phyloP scores from a whole-genome alignment of 1,140 invertebrate species.

The Copidosoma floridanum region DNA sequence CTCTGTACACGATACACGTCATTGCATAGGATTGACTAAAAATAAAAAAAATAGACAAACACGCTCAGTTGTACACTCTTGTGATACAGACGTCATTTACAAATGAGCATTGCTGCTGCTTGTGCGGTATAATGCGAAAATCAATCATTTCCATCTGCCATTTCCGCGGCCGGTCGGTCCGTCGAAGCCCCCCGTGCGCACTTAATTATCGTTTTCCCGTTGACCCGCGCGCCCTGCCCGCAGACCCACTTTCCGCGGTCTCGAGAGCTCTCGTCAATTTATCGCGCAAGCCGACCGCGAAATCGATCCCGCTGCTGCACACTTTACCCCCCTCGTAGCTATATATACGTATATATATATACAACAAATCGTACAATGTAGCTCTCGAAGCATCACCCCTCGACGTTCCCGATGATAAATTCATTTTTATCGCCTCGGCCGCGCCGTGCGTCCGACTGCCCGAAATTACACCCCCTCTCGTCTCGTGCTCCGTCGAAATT shows the following conservation, averaged over 20 bases:
- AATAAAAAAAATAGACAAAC: no score
- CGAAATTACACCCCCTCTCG: no score
- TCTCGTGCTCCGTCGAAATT: no score
- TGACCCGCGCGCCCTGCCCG: no score
- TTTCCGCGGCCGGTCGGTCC: background rate
- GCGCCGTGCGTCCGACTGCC: background rate
- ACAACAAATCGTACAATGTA: no score
- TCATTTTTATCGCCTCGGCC: conserved; percentile 41
- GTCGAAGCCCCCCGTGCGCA: background rate
- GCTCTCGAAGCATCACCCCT: background rate
- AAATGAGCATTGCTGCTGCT: conserved; percentile 3
- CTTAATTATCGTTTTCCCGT: conserved; percentile 8
- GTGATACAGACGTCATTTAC: no score
- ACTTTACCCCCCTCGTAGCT: no score
- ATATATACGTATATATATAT: no score
- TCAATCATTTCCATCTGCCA: conserved; percentile 5
- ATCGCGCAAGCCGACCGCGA: background rate
- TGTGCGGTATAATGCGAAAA: conserved; percentile 4
- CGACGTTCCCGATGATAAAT: conserved; percentile 41
- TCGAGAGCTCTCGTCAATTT: conserved; percentile 1
- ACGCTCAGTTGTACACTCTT: no score
- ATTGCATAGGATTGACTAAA: no score
- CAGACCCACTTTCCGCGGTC: no score
- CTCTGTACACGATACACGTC: no score
- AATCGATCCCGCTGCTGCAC: conserved; percentile 9